phyloP scores from a whole-genome alignment of 2,797 vertebrate species.

The Okamejei kenojei region DNA sequence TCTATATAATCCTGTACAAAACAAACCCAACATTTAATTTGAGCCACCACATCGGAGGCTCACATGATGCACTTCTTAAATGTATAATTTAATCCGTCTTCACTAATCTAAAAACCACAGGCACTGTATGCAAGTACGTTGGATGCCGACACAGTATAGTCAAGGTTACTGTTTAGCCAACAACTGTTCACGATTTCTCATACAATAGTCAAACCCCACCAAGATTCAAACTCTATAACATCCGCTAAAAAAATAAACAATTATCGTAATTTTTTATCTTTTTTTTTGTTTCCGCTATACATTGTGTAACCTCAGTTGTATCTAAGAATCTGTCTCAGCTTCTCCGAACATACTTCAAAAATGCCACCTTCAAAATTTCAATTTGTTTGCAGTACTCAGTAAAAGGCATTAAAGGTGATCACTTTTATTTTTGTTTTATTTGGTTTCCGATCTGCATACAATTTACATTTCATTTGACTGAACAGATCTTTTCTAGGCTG shows the following conservation, averaged over 20 bases:
- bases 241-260: conserved; percentile 34
- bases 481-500: conserved; percentile 82
- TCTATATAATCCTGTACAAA: not conserved
- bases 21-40: conserved; percentile 13
- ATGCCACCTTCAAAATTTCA: not conserved
- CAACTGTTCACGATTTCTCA: not conserved
- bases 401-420: conserved; percentile 98
- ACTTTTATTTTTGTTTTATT: conserved; percentile 65
- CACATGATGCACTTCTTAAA: not conserved
- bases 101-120: conserved; percentile 15
- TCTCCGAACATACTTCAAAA: not conserved
- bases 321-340: not conserved
- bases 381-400: conserved; percentile 43
- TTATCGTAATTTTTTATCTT: conserved; percentile 13
- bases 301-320: not conserved
- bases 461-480: conserved; percentile 58
- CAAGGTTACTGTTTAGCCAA: not conserved
- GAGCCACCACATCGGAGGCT: not conserved
- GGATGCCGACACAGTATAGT: not conserved
- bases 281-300: conserved; percentile 20
- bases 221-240: conserved; percentile 6
- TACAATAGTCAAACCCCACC: not conserved
- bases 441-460: conserved; percentile 72
- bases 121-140: not conserved
- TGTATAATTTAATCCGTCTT: not conserved